Conservation (phyloP, 1,140 invertebrate species). For the Matsumurasca onukii region DNA sequence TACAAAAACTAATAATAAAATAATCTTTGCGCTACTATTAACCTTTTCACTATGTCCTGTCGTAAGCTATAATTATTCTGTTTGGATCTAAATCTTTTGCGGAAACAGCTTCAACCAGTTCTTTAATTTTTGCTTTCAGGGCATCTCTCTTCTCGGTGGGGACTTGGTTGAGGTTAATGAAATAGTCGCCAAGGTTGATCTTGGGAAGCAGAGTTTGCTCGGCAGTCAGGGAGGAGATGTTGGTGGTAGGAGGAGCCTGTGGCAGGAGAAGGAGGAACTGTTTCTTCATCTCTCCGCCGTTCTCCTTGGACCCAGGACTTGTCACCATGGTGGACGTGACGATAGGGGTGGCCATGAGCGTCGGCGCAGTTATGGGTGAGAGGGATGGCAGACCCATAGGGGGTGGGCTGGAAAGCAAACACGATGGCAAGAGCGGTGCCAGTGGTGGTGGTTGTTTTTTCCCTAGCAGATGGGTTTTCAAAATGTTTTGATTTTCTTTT, state of each 20-base stretch:
- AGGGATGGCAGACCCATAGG: background rate
- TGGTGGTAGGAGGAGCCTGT: background rate
- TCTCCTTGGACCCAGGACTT: background rate
- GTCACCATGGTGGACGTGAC: background rate
- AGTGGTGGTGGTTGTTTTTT: background rate
- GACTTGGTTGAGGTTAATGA: background rate
- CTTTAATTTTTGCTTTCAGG: constrained; percentile 7
- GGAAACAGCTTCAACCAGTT: constrained; percentile 4
- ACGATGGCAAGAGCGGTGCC: background rate
- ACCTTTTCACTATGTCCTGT: constrained; percentile 1
- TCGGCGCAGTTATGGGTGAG: background rate
- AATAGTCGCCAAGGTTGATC: background rate
- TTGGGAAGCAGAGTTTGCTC: background rate
- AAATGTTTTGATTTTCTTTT: no score
- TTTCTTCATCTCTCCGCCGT: constrained; percentile 14
- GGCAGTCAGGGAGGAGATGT: background rate
- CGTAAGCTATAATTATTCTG: constrained; percentile 11
- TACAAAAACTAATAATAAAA: background rate
- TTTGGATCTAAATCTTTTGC: constrained; percentile 1
- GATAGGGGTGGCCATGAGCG: background rate
- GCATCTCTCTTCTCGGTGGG: background rate
- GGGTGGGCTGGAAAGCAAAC: constrained; percentile 2
- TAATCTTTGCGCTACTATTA: background rate
- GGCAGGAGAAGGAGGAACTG: constrained; percentile 12
- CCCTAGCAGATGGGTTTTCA: no score